Evolutionary conservation across 2,888 invertebrate species (phyloP).

Genomic region (Palloptera scutellata): DNA sequence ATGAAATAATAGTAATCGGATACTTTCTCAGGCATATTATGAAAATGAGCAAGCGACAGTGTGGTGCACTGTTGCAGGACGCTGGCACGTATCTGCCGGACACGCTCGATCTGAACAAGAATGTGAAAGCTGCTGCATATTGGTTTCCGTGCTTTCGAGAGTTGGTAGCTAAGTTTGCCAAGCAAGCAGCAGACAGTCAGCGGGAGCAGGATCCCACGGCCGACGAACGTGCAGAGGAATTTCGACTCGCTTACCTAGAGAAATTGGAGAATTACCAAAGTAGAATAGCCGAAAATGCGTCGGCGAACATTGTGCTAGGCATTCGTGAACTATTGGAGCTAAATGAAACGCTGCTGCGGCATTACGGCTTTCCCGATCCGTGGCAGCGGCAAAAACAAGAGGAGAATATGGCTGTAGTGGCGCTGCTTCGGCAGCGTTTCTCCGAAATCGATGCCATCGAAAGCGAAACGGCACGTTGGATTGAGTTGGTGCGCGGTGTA

Average conservation of each 20-base stretch:
- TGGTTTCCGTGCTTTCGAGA: conserved; percentile 93
- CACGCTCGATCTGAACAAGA: conserved; percentile 86
- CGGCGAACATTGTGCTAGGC: conserved; percentile 75
- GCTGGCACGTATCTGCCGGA: conserved; percentile 87
- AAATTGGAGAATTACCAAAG: conserved; percentile 68
- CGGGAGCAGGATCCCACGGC: conserved; percentile 71
- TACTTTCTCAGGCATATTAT: background rate
- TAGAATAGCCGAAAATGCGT: conserved; percentile 42
- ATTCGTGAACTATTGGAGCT: conserved; percentile 90
- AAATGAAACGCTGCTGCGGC: conserved; percentile 88
- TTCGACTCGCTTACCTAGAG: conserved; percentile 83
- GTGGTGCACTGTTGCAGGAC: conserved; percentile 81
- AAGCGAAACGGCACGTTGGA: conserved; percentile 69
- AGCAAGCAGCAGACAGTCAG: conserved; percentile 82
- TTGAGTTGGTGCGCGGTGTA: conserved; percentile 73
- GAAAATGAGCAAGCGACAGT: conserved; percentile 49
- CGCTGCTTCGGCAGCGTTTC: conserved; percentile 73
- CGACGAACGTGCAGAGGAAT: conserved; percentile 79
- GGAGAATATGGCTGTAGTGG: conserved; percentile 85
- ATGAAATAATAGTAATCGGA: conserved; percentile 1
- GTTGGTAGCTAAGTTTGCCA: conserved; percentile 84
- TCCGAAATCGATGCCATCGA: conserved; percentile 75
- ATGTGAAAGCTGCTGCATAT: conserved; percentile 85
- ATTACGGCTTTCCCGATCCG: conserved; percentile 92
- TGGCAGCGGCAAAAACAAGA: conserved; percentile 83